These are phyloP conservation scores for Micromussa lordhowensis DNA, from an alignment of 92 coral and sea anemone species.

Conservation along the genomic window DNA sequence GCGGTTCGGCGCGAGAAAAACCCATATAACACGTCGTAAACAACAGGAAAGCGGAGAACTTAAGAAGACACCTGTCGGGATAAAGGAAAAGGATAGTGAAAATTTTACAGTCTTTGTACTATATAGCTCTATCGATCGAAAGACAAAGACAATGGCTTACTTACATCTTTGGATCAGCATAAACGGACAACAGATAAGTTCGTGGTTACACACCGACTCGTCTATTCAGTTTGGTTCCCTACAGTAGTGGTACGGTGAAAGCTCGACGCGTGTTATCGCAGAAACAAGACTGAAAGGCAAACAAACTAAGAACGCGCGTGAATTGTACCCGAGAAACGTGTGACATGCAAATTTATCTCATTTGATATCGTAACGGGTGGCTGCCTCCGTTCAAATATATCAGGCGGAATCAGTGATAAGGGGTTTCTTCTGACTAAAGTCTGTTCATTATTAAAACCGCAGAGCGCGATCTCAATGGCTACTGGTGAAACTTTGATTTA, in stretches of 20 bases:
- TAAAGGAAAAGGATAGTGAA: neutral
- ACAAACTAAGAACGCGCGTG: neutral
- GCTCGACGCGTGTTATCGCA: neutral
- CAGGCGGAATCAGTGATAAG: neutral
- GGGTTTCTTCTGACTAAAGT: neutral
- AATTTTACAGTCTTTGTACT: neutral
- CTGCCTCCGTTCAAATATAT: neutral
- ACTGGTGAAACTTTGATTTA: neutral
- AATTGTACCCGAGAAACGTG: neutral
- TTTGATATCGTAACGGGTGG: conserved; percentile 38
- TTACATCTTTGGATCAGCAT: neutral
- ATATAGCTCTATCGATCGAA: neutral
- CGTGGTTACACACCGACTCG: neutral
- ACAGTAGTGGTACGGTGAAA: neutral
- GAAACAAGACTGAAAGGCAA: neutral
- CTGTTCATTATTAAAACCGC: neutral
- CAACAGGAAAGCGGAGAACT: neutral
- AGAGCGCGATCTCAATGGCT: neutral
- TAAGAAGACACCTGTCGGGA: conserved; percentile 13
- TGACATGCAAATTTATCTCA: conserved; percentile 36
- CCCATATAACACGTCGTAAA: neutral
- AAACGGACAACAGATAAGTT: neutral
- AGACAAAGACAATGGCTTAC: neutral
- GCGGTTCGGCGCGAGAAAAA: conserved; percentile 11
- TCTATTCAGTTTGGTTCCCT: neutral